Conservation (phyloP, 2,113 vertebrate species). For the Clupea harengus region DNA sequence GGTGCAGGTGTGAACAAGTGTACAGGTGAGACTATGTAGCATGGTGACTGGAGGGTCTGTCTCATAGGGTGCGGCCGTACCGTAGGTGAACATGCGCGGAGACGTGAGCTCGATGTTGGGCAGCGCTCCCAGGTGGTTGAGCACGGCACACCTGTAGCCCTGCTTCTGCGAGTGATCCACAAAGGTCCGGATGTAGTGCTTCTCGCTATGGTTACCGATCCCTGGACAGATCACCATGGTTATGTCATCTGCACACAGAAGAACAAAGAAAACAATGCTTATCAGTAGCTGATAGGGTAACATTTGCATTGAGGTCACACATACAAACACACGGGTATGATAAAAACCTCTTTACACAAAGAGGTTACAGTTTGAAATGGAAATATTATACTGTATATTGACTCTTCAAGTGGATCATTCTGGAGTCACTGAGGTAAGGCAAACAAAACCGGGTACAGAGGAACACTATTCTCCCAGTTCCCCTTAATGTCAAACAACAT, state of each 20-base stretch:
- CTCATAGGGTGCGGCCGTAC: constrained; percentile 57
- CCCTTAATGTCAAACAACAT: neutral
- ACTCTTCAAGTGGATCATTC: neutral
- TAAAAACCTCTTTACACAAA: neutral
- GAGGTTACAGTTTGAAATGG: neutral
- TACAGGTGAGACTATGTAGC: too few species aligned
- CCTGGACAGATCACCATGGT: constrained; percentile 99
- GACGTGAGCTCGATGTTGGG: constrained; percentile 96
- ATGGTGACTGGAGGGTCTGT: neutral
- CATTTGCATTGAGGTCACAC: constrained; percentile 21
- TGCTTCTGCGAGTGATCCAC: constrained; percentile 94
- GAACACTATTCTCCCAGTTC: neutral
- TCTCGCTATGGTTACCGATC: constrained; percentile 98
- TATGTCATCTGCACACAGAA: constrained; percentile 79
- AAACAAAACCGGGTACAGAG: neutral
- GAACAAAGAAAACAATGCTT: constrained; percentile 36
- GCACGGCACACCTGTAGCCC: constrained; percentile 92
- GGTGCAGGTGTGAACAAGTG: too few species aligned
- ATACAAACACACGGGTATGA: neutral
- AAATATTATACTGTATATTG: neutral
- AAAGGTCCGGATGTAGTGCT: constrained; percentile 97
- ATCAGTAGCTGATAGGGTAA: neutral
- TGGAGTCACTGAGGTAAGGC: neutral
- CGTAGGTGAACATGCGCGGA: constrained; percentile 97
- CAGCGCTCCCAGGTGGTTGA: constrained; percentile 94